These are phyloP conservation scores for Leptopilina myrica DNA, from an alignment of 2,888 invertebrate species.

Conservation along the genomic window DNA sequence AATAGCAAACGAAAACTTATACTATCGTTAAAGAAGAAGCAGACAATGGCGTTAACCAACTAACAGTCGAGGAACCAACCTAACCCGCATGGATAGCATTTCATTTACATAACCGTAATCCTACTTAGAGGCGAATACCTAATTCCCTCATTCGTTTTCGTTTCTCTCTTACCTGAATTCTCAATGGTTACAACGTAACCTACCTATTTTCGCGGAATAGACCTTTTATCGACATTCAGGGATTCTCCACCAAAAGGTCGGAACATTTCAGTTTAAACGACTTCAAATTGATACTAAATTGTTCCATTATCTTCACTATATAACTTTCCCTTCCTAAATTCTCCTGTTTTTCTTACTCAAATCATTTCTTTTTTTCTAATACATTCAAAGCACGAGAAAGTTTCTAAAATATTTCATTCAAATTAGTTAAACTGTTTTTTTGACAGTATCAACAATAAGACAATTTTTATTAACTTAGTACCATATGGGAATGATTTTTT, in stretches of 20 bases:
- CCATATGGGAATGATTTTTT: no score
- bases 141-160: slow-evolving; percentile 60
- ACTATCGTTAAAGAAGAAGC: slow-evolving; percentile 39
- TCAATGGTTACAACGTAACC: slow-evolving; percentile 28
- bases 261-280: slow-evolving; percentile 37
- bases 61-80: slow-evolving; percentile 49
- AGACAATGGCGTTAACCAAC: slow-evolving; percentile 56
- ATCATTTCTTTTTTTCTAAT: not conserved
- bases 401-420: no score
- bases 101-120: slow-evolving; percentile 74
- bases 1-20: no score
- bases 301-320: slow-evolving; percentile 22
- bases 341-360: not conserved
- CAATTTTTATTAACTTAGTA: no score
- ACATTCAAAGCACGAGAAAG: not conserved
- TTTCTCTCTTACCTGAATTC: slow-evolving; percentile 46
- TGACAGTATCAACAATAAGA: no score
- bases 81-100: slow-evolving; percentile 63
- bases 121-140: slow-evolving; percentile 67
- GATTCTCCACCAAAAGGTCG: slow-evolving; percentile 36
- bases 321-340: not conserved
- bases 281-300: slow-evolving; percentile 37
- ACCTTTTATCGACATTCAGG: slow-evolving; percentile 31
- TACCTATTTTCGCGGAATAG: slow-evolving; percentile 38
- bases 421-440: no score